Base-by-base conservation (phyloP, 2,113 vertebrate species). In the Diadophis punctatus region DNA sequence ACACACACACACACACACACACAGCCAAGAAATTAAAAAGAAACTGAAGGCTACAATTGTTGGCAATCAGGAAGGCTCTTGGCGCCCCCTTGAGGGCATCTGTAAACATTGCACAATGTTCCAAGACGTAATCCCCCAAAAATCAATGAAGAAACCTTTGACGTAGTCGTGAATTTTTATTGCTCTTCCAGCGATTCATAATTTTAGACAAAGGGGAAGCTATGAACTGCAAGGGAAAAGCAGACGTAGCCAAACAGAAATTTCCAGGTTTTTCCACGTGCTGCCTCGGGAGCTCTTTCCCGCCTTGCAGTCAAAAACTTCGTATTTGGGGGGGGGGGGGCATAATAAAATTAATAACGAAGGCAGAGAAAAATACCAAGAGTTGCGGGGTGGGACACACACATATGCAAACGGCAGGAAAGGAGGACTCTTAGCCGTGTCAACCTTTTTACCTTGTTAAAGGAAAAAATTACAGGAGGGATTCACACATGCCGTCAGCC, bases 401-500 rank as follows among this genome's bases (percentile, higher is more conserved):
- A 34, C 22, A 86, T 23, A 34, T 23, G 46, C 34, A 34, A 43
- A 60, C 0, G 22, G 39, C n/a, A 18, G 1, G 1, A 8, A 0
- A 27, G 0, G 48, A 52, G 1, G 10, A 46, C 20, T 1, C 1
- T 39, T 27, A n/a, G 3, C 43, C 18, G 8, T 23, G 34, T n/a
- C 49, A 14, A 55, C 3, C 20, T 11, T 9, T 12, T 49, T 22
- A 46, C 55, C 25, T 18, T 30, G 12, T 56, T 85, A 86, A 48
- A 12, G 52, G 90, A 8, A 43, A 46, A 20, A 4, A 58, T 49
- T 4, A 23, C 20, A 46, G 14, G 80, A 0, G 53, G 12, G 16
- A 20, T 55, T 8, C 1, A 8, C 18, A 14, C 12, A 53, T 0
- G 0, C 16, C 4, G 1, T 43, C 14, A 55, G n/a, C 27, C 60